phyloP scores from a whole-genome alignment of 2,888 invertebrate genomes.

The Dasysyrphus albostriatus region DNA sequence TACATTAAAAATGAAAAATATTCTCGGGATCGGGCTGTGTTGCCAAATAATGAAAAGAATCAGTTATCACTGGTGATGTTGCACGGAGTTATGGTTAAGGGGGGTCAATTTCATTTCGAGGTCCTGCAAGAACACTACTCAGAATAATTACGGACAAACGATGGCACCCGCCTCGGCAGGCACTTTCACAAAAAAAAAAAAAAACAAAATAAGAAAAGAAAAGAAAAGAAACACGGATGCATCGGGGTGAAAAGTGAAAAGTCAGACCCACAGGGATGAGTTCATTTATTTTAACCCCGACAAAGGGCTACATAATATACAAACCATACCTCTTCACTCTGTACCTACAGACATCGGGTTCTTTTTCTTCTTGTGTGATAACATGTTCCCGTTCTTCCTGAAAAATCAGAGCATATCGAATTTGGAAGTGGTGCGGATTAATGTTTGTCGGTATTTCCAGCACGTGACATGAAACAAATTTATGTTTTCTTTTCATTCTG shows the following conservation, averaged over 20 bases:
- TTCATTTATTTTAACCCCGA: constrained; percentile 74
- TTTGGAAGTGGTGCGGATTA: constrained; percentile 75
- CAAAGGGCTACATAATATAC: constrained; percentile 8
- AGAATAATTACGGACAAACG: constrained; percentile 70
- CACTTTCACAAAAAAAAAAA: constrained; percentile 33
- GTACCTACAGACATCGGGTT: constrained; percentile 37
- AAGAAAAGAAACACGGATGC: constrained; percentile 47
- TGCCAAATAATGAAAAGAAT: constrained; percentile 47
- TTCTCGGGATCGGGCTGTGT: constrained; percentile 27
- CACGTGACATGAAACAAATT: constrained; percentile 74
- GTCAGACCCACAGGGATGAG: constrained; percentile 62
- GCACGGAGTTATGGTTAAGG: constrained; percentile 29
- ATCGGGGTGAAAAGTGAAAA: constrained; percentile 73
- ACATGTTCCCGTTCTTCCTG: constrained; percentile 37
- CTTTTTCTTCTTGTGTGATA: constrained; percentile 26
- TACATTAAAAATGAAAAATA: constrained; percentile 76
- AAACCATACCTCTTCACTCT: background rate
- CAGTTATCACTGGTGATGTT: constrained; percentile 5
- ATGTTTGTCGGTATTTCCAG: constrained; percentile 71
- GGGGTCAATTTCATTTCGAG: constrained; percentile 59
- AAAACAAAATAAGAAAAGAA: background rate
- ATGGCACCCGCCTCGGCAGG: constrained; percentile 69
- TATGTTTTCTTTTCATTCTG: constrained; percentile 65
- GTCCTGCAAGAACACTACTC: constrained; percentile 33
- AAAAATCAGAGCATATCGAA: constrained; percentile 72